Conservation (phyloP, 2,888 invertebrate species). For the Chouioia cunea region DNA sequence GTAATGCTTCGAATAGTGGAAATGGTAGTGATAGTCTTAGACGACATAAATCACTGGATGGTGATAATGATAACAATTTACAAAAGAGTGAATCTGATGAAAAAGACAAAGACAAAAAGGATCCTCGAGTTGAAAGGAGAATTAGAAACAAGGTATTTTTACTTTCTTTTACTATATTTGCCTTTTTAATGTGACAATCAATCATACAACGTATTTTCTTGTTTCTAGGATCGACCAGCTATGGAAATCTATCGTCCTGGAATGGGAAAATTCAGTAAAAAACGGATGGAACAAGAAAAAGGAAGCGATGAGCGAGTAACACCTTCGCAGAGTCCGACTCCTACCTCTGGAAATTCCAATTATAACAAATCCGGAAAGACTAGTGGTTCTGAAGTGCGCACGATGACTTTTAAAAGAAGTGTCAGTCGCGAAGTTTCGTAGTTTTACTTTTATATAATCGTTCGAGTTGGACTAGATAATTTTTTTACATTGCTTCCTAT, state of each 20-base stretch:
- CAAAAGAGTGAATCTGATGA: conserved; percentile 72
- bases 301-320: conserved; percentile 63
- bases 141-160: conserved; percentile 76
- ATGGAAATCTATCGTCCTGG: conserved; percentile 92
- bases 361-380: conserved; percentile 54
- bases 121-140: conserved; percentile 74
- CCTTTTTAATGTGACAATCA: background rate
- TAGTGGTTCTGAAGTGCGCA: conserved; percentile 61
- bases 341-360: conserved; percentile 49
- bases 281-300: conserved; percentile 69
- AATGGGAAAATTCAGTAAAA: conserved; percentile 84
- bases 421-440: conserved; percentile 58
- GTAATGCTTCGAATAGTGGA: conserved; percentile 19
- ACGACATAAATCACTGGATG: conserved; percentile 73
- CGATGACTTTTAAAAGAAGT: conserved; percentile 66
- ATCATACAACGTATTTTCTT: conserved; percentile 6
- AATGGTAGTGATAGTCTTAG: conserved; percentile 65
- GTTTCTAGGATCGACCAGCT: conserved; percentile 83
- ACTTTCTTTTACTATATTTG: conserved; percentile 7
- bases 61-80: conserved; percentile 70
- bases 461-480: background rate
- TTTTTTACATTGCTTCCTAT: background rate
- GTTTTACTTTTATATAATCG: background rate
- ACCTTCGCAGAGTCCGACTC: conserved; percentile 65
- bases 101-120: conserved; percentile 71